Evolutionary conservation across 2,888 invertebrate genomes (phyloP).

Genomic region (Mythimna albipuncta): DNA sequence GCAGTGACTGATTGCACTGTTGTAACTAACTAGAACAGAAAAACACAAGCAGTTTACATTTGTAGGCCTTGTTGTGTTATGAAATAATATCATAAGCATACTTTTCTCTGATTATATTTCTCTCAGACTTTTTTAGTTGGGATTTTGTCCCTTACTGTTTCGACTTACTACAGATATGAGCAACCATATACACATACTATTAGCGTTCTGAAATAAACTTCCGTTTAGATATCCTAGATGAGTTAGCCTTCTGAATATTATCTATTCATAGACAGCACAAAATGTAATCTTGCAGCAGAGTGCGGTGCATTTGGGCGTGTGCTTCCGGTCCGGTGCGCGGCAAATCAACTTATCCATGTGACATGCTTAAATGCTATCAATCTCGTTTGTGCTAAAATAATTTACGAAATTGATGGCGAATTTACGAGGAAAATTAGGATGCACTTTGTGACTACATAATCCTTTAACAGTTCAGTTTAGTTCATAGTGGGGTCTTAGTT

Average conservation of each 20-base stretch:
- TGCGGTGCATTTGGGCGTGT: slow-evolving; percentile 64
- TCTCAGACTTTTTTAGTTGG: no score
- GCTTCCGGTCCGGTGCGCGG: slow-evolving; percentile 71
- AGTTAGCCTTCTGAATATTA: slow-evolving; percentile 24
- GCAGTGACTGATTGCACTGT: not conserved
- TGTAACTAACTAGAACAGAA: not conserved
- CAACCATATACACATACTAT: no score
- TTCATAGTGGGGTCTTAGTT: no score
- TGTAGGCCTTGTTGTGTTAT: no score
- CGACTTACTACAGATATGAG: no score
- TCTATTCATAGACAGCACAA: slow-evolving; percentile 25
- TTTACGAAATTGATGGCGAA: slow-evolving; percentile 17
- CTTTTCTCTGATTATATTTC: no score
- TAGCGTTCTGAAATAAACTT: no score
- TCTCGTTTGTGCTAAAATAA: slow-evolving; percentile 41
- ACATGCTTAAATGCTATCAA: slow-evolving; percentile 40
- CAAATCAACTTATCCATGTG: slow-evolving; percentile 69
- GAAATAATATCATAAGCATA: no score
- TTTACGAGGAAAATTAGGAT: slow-evolving; percentile 20
- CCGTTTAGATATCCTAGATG: not conserved
- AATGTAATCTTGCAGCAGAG: slow-evolving; percentile 51
- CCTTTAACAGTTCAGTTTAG: no score
- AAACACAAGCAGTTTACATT: not conserved
- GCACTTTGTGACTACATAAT: not conserved
- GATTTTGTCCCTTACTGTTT: no score